Percentiles rank a stretch among this genome's conserved stretches.
Evolutionary conservation across 2,797 vertebrate species (phyloP).

Genomic region (Cephalopachus bancanus): DNA sequence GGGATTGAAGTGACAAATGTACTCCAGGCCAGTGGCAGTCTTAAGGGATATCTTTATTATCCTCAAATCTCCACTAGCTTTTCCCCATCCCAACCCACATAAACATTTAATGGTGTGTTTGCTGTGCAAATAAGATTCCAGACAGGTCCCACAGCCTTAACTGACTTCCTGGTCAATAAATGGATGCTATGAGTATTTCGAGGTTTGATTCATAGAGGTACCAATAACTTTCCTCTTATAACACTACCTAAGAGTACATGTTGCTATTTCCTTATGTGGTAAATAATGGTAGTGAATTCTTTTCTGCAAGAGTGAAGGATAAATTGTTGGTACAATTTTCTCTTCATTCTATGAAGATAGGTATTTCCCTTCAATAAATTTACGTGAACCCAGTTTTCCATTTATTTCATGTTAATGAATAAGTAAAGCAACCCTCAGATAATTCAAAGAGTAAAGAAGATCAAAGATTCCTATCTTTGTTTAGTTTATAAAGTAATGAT

Average conservation of each 20-base stretch:
- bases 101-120: neutral
- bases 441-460: neutral
- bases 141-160: neutral
- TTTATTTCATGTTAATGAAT: neutral
- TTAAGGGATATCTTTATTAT: neutral
- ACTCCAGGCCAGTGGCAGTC: neutral
- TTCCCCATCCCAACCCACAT: neutral
- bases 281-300: neutral
- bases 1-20: neutral
- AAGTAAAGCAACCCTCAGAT: constrained; percentile 34
- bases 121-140: neutral
- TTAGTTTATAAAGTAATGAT: neutral
- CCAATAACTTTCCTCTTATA: neutral
- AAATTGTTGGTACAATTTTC: neutral
- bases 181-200: neutral
- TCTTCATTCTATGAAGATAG: neutral
- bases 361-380: neutral
- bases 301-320: neutral
- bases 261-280: neutral
- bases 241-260: neutral
- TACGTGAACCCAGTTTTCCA: constrained; percentile 12
- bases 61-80: neutral
- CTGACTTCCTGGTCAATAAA: neutral
- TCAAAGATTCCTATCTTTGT: neutral
- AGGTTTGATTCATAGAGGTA: neutral